These are phyloP conservation scores for Drosophila acutilabella DNA, from an alignment of 2,888 invertebrate species.

Conservation along the genomic window DNA sequence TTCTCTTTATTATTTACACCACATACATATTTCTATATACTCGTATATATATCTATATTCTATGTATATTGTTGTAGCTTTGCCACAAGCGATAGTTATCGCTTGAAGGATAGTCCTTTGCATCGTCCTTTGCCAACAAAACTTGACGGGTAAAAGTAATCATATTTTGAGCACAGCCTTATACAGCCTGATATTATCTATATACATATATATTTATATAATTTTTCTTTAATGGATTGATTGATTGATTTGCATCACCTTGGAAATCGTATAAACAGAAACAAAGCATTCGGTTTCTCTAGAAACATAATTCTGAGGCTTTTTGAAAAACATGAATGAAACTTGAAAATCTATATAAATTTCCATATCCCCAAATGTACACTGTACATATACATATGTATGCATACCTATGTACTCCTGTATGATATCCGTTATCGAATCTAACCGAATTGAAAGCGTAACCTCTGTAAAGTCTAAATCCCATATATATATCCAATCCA, in stretches of 20 bases:
- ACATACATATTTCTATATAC: conserved; percentile 44
- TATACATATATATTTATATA: conserved; percentile 27
- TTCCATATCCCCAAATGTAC: conserved; percentile 24
- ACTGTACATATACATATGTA: conserved; percentile 22
- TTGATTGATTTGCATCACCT: conserved; percentile 57
- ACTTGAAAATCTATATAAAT: conserved; percentile 27
- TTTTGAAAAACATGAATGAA: conserved; percentile 57
- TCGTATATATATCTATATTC: conserved; percentile 62
- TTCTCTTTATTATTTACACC: conserved; percentile 23
- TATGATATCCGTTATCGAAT: conserved; percentile 39
- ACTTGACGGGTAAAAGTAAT: conserved; percentile 85
- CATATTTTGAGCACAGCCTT: conserved; percentile 75
- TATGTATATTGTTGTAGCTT: conserved; percentile 82
- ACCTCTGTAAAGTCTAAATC: conserved; percentile 60
- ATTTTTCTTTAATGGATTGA: conserved; percentile 55
- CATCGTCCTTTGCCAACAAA: conserved; percentile 85
- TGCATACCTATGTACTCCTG: conserved; percentile 26
- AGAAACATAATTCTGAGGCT: conserved; percentile 49
- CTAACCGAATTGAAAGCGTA: conserved; percentile 67
- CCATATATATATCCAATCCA: conserved; percentile 35
- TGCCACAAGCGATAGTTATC: conserved; percentile 79
- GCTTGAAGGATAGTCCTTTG: conserved; percentile 84
- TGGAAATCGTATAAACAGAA: conserved; percentile 51
- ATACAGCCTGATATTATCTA: conserved; percentile 64
- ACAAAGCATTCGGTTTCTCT: conserved; percentile 59